Evolutionary conservation across 1,140 invertebrate species (phyloP), one percentile per base, ranked within the genome.

Genomic region (Popillia japonica): DNA sequence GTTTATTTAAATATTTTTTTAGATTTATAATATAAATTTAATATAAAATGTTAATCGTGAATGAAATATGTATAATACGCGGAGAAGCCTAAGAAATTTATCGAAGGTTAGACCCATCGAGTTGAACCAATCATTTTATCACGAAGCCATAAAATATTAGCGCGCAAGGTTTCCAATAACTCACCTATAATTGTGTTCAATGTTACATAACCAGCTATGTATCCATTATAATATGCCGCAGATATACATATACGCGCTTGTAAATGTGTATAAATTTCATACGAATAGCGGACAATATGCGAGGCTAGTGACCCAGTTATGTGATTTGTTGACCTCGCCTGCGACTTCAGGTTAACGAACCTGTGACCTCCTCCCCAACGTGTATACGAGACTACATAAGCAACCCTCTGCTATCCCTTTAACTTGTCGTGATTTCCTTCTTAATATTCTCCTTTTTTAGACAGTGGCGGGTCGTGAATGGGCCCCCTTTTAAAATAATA

Each of bases 271-370:
- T n/a, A 17, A 14, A 20, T 68, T 61, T 14, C 20, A 61, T 61
- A 17, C 59, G n/a, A 14, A 20, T 68, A 68, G 61, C 8, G 61
- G 61, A 68, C 61, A 34, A 68, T 68, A 27, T 68, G 61, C 61
- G 61, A 68, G 61, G 61, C 61, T 68, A 68, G 61, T 68, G 61
- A 68, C 61, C 61, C 61, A 68, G 61, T 68, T 68, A 68, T 68
- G 61, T 23, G 61, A 68, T 68, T 17, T 68, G 61, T 68, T 68
- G 61, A 68, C 61, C 61, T 68, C 61, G 61, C 61, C 27, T 68
- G 61, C 14, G 61, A 17, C 61, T 68, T 55, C 20, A 20, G 61
- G 61, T 68, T 68, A 68, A 68, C 61, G 61, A 68, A 68, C 61
- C 61, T 68, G 61, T 34, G 61, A 68, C 61, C 61, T 68, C 61